Conservation (phyloP, 1,140 invertebrate species). For the Globodera rostochiensis region DNA sequence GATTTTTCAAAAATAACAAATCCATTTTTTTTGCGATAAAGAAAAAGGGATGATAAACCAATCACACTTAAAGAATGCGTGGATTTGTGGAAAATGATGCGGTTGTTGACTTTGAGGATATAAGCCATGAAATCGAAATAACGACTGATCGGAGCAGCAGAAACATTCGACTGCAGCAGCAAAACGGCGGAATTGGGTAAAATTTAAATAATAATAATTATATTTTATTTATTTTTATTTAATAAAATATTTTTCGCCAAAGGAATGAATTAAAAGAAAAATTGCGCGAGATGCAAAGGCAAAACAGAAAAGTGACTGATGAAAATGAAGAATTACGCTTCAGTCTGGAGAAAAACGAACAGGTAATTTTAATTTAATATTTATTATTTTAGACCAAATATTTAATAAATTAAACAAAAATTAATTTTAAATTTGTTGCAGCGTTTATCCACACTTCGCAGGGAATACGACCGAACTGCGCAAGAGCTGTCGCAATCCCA, state of each 20-base stretch:
- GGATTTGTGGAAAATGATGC: neutral
- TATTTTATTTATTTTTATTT: conserved; percentile 13
- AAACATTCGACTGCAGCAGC: neutral
- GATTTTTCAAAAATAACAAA: too few species aligned
- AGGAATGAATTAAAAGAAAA: conserved; percentile 1
- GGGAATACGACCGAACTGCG: conserved; percentile 37
- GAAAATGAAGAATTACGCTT: conserved; percentile 30
- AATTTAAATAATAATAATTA: neutral
- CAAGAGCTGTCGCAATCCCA: conserved; percentile 35
- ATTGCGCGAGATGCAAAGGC: conserved; percentile 19
- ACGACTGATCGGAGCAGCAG: neutral
- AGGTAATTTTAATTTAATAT: conserved; percentile 2
- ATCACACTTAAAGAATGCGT: neutral
- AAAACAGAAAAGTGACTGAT: conserved; percentile 13
- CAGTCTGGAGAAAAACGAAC: conserved; percentile 16
- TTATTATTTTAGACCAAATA: neutral
- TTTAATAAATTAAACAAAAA: neutral
- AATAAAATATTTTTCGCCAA: conserved; percentile 1
- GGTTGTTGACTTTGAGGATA: neutral
- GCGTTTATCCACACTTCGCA: conserved; percentile 40
- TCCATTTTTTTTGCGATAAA: too few species aligned
- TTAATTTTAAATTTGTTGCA: conserved; percentile 22
- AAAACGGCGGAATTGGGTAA: neutral
- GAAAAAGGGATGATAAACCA: too few species aligned
- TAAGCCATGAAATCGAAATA: neutral